These are phyloP conservation scores for Desmodus rotundus DNA, from an alignment of 2,113 vertebrate genomes.

Conservation along the genomic window DNA sequence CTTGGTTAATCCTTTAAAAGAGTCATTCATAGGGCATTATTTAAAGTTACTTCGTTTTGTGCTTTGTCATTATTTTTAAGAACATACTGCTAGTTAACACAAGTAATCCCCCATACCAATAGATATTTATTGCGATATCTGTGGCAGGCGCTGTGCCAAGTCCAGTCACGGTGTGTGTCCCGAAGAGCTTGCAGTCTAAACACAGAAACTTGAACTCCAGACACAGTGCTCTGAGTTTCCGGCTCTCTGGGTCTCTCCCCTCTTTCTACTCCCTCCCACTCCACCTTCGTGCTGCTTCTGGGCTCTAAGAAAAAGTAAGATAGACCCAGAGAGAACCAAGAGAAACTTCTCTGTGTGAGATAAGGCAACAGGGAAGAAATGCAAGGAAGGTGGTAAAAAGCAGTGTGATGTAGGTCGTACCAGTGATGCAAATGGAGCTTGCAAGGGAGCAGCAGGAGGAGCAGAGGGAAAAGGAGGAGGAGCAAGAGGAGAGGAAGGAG, in stretches of 20 bases:
- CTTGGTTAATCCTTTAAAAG: not conserved
- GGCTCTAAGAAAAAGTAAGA: not conserved
- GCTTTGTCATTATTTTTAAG: not conserved
- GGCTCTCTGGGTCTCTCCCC: not conserved
- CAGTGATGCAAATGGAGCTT: not conserved
- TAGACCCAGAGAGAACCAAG: not conserved
- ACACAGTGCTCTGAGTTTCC: not conserved
- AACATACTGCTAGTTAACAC: not conserved
- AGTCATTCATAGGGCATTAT: not conserved
- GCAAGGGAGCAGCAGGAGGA: not conserved
- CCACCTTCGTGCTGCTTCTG: not conserved
- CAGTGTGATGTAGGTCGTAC: rapidly evolving
- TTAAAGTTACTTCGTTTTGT: not conserved
- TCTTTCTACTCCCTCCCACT: no score
- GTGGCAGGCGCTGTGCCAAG: not conserved
- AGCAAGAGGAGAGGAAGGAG: not conserved
- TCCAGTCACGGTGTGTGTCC: not conserved
- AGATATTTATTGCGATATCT: not conserved
- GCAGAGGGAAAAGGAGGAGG: not conserved
- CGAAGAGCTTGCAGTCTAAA: rapidly evolving
- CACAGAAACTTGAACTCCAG: not conserved
- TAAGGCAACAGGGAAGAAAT: not conserved
- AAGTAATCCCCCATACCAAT: not conserved
- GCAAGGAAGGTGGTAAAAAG: not conserved
- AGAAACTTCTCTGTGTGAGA: not conserved